A percentile compares a stretch with the other conserved stretches of the same genome.
These are phyloP conservation scores for Euphonia xanthogaster DNA, from an alignment of 2,797 vertebrate genomes.

Conservation along the genomic window DNA sequence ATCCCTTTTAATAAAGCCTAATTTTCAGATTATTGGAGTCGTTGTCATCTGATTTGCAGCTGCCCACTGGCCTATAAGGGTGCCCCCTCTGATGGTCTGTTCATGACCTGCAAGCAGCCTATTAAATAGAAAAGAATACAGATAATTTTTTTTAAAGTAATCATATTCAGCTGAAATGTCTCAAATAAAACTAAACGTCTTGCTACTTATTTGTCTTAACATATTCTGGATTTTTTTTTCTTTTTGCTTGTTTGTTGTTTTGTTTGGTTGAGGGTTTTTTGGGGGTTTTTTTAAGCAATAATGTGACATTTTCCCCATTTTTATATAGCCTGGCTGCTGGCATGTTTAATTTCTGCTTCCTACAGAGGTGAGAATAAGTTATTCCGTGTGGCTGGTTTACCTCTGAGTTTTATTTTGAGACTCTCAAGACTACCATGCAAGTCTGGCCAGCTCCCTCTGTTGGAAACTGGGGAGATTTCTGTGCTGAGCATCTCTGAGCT, in stretches of 20 bases:
- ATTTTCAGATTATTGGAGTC: background rate
- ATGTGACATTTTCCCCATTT: background rate
- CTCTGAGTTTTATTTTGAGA: background rate
- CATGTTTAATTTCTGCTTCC: background rate
- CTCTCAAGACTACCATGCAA: background rate
- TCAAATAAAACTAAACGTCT: background rate
- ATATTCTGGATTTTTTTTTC: background rate
- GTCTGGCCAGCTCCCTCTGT: background rate
- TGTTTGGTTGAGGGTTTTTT: too few relatives aligned
- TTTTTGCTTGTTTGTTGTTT: too few relatives aligned
- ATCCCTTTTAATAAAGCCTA: background rate
- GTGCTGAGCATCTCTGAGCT: background rate
- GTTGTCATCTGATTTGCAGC: background rate
- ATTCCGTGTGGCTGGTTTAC: background rate
- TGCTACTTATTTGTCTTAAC: background rate
- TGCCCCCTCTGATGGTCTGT: rapidly evolving
- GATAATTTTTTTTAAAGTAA: background rate
- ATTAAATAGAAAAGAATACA: background rate
- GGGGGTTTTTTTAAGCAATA: background rate
- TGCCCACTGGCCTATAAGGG: background rate
- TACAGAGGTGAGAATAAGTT: background rate
- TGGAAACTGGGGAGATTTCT: background rate
- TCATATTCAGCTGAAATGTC: background rate
- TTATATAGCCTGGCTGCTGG: background rate
- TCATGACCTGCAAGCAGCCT: background rate